Base-by-base conservation (phyloP, 2,888 invertebrate genomes). In the Drosophila algonquin region DNA sequence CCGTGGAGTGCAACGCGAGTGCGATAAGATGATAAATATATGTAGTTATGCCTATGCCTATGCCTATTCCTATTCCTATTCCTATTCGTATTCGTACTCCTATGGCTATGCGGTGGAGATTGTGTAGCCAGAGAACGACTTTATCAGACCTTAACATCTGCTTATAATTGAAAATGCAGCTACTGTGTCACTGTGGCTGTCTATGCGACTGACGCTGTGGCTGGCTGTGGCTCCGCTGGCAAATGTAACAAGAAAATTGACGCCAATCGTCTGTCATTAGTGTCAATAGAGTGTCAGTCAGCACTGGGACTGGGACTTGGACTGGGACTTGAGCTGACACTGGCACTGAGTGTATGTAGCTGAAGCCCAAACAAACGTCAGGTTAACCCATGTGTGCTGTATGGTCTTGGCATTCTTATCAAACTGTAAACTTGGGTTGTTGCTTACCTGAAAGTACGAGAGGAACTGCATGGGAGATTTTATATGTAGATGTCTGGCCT, bases 101-200 rank as follows among this genome's bases (percentile, higher is more conserved):
- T 40, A 18, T 12, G 51, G 68, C 68, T 68, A 57, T 18, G 27
- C 40, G 57, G n/a, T 58, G 40, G 40, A 40, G 50, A 30, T 24
- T n/a, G 48, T 45, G 73, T 51, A 56, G 73, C 46, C 18, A 14
- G 16, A 30, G 32, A 50, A 10, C 16, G n/a, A 8, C 60, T 81
- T 86, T 90, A 90, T 90, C 90, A 81, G 63, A 46, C 65, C 65
- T 87, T 90, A 77, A 90, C 90, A 90, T 90, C 87, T 90, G 90
- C 89, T 90, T 83, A 81, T 89, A 90, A 90, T 90, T 90, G 90
- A 84, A 85, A 90, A 90, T 86, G 86, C 90, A 90, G 90, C 91
- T 90, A 90, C 91, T 87, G 90, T 80, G 68, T 67, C 68, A 44
- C 68, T 32, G 55, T 14, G 32, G 27, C 78, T 69, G 21, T 21